Base-by-base conservation (phyloP, 1,140 invertebrate species). In the Hylaeus anthracinus region DNA sequence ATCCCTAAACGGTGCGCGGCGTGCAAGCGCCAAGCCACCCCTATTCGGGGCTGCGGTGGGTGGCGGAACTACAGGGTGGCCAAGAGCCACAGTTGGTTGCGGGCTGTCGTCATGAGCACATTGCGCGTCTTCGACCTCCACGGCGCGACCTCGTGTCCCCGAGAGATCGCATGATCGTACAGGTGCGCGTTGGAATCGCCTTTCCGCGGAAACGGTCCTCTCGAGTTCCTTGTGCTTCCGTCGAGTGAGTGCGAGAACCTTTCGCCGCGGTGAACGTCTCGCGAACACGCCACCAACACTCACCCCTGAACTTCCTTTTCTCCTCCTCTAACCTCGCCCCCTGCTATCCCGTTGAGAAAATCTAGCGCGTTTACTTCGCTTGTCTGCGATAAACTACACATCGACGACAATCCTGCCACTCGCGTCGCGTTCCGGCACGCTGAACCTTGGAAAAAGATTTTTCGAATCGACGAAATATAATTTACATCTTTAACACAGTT, bases 41-140 rank as follows among this genome's bases (percentile, higher is more conserved):
- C 53, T 61, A 26, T 72, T 77, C 65, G 79, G 72, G 78, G 70
- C 61, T 76, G 86, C 83, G 90, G 86, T 83, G 85, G 83, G 84
- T 83, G 76, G 82, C 61, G 64, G 85, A 91, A 91, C 90, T 91
- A 90, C 84, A 72, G 72, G 76, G 86, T 72, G 82, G 75, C 82
- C 67, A 82, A 83, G 89, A 91, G 88, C 90, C 88, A 91, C 90
- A 91, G 90, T 91, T 91, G 90, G 90, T 91, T 91, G 90, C 90
- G 90, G 88, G 88, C 88, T 88, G 76, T 88, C 88, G 89, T 82
- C 83, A 87, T 88, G 90, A 80, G 64, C 87, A 72, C 84, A 89
- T 79, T 84, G 79, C 72, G 81, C 80, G 77, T 70, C 53, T 71
- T 81, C 71, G 70, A 79, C 43, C 41, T 72, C 41, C 45, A 56